These are phyloP conservation scores for Leptopilina boulardi DNA, from an alignment of 1,140 invertebrate genomes.

Conservation along the genomic window DNA sequence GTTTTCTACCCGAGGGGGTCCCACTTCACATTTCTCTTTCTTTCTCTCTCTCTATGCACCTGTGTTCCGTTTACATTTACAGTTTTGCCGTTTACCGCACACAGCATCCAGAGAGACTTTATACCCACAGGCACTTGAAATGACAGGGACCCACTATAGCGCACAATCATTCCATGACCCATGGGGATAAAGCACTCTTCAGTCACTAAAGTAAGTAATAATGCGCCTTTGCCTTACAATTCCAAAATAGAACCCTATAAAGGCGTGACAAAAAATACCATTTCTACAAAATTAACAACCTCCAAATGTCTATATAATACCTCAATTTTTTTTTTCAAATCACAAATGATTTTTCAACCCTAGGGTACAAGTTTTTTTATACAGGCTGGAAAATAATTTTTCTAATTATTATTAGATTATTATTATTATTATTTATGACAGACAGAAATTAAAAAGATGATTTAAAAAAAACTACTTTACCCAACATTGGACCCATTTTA, in stretches of 20 bases:
- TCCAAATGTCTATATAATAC: background rate
- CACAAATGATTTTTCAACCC: no score
- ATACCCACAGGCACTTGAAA: background rate
- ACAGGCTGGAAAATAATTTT: no score
- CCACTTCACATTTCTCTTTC: background rate
- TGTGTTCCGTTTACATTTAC: slow-evolving; percentile 12
- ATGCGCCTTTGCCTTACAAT: background rate
- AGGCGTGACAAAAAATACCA: background rate
- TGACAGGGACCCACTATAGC: background rate
- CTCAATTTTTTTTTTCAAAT: no score
- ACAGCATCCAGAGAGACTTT: background rate
- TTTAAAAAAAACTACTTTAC: no score
- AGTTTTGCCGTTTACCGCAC: background rate
- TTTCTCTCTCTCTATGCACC: background rate
- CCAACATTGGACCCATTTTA: no score
- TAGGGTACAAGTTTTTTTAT: no score
- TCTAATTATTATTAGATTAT: no score
- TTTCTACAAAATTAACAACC: background rate
- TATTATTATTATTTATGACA: no score
- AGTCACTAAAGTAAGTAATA: background rate
- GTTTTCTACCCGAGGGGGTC: background rate
- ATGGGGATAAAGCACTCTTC: background rate
- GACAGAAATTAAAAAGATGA: no score
- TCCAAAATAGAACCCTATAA: background rate
- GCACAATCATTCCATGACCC: background rate